Base-by-base conservation (phyloP, 2,888 invertebrate species). In the Lasioglossum marginatum region DNA sequence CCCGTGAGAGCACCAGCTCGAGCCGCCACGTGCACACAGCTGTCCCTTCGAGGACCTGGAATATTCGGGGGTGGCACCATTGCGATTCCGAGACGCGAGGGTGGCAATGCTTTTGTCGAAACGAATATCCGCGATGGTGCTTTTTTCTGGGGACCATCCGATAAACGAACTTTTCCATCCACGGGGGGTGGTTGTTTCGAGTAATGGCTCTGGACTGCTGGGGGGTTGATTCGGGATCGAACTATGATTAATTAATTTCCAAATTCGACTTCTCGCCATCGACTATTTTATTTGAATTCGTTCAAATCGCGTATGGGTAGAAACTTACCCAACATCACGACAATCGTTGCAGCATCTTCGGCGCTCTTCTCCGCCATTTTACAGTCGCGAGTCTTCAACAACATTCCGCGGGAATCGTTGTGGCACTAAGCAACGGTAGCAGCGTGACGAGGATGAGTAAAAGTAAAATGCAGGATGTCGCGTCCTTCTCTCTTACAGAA, bases 1-100 rank as follows among this genome's bases (percentile, higher is more conserved):
- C 82, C 82, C 89, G 85, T 79, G 84, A 90, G 87, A 88, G 76
- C 82, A n/a, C 71, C 52, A 70, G 48, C 77, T 74, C n/a, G 48
- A 37, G 31, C n/a, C 43, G 81, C 45, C 88, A 83, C 86, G 87
- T 83, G 83, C 52, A n/a, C 40, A 72, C 52, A n/a, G 68, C 34
- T 45, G 60, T 52, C 79, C 66, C 5, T 16, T 31, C 63, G 63
- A 31, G 63, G 63, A 31, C 63, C 63, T 2, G 31, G 31, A 31
- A 31, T 31, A 63, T 5, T 31, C 63, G 63, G 31, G 31, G 63
- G 63, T 27, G 63, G 63, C 27, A 31, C 63, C 52, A 23, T 52
- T 52, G 52, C 52, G 52, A 52, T 52, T 52, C 16, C 63, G 63
- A 31, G 23, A 23, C 52, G 63, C 63, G 63, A 63, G 63, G 63